Conservation (phyloP, 2,113 vertebrate species). For the Oreotrochilus melanogaster region DNA sequence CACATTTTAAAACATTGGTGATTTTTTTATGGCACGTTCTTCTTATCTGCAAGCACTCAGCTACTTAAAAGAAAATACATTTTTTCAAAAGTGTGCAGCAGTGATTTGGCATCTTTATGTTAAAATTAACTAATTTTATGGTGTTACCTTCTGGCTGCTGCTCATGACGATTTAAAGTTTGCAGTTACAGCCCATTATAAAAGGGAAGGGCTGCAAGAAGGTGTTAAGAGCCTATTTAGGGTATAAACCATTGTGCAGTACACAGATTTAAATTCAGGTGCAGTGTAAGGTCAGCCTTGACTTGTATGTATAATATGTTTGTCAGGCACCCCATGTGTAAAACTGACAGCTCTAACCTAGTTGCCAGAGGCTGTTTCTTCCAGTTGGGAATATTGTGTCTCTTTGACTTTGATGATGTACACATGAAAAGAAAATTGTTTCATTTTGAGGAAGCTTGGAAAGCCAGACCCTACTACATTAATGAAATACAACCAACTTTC, state of each 20-base stretch:
- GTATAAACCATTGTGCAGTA: conserved; percentile 54
- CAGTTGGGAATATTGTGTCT: conserved; percentile 62
- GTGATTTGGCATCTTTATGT: conserved; percentile 67
- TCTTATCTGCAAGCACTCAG: conserved; percentile 19
- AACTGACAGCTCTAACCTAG: conserved; percentile 64
- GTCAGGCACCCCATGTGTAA: conserved; percentile 67
- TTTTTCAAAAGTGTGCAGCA: conserved; percentile 51
- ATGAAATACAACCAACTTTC: conserved; percentile 46
- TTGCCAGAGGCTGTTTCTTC: conserved; percentile 58
- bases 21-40: conserved; percentile 1
- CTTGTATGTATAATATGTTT: conserved; percentile 71
- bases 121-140: conserved; percentile 72
- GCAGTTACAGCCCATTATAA: conserved; percentile 64
- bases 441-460: conserved; percentile 45
- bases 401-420: conserved; percentile 64
- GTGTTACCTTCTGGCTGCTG: conserved; percentile 56
- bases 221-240: conserved; percentile 69
- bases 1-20: not conserved
- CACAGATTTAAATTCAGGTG: conserved; percentile 72
- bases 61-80: conserved; percentile 37
- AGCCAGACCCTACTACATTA: conserved; percentile 31
- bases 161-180: conserved; percentile 54
- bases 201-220: conserved; percentile 45
- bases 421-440: conserved; percentile 70
- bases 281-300: conserved; percentile 69